Conservation (phyloP, 2,888 invertebrate genomes). For the Tipula lateralis region DNA sequence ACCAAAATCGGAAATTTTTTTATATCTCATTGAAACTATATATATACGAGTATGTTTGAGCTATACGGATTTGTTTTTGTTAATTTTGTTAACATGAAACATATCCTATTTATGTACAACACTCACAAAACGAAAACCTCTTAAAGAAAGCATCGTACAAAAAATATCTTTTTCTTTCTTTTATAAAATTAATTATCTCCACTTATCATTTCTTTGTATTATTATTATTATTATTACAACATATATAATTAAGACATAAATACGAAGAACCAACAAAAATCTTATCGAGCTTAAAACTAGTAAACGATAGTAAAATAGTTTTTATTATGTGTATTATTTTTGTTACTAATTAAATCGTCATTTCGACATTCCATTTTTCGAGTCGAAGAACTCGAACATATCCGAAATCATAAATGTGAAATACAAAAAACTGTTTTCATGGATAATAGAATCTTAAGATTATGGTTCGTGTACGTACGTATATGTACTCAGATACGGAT, state of each 20-base stretch:
- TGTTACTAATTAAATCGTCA: slow-evolving; percentile 19
- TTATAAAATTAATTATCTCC: slow-evolving; percentile 14
- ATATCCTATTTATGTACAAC: background rate
- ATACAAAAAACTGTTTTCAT: background rate
- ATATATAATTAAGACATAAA: background rate
- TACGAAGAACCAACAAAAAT: background rate
- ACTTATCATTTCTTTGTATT: slow-evolving; percentile 3
- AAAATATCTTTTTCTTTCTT: background rate
- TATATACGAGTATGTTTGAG: too few species aligned
- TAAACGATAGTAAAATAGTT: background rate
- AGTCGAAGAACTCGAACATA: background rate
- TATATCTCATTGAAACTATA: background rate
- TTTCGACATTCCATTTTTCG: background rate
- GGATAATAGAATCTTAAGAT: background rate
- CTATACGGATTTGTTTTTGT: background rate
- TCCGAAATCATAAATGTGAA: background rate
- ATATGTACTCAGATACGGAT: background rate
- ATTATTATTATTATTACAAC: too few species aligned
- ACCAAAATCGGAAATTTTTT: background rate
- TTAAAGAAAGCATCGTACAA: background rate
- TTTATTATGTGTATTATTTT: slow-evolving; percentile 19
- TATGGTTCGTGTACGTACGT: background rate
- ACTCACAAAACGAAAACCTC: background rate
- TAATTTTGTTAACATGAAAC: background rate
- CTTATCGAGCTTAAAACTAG: slow-evolving; percentile 6